A percentile compares a stretch with the other conserved stretches of the same genome.
Evolutionary conservation across 2,113 vertebrate genomes (phyloP).

Genomic region (Pogona vitticeps): DNA sequence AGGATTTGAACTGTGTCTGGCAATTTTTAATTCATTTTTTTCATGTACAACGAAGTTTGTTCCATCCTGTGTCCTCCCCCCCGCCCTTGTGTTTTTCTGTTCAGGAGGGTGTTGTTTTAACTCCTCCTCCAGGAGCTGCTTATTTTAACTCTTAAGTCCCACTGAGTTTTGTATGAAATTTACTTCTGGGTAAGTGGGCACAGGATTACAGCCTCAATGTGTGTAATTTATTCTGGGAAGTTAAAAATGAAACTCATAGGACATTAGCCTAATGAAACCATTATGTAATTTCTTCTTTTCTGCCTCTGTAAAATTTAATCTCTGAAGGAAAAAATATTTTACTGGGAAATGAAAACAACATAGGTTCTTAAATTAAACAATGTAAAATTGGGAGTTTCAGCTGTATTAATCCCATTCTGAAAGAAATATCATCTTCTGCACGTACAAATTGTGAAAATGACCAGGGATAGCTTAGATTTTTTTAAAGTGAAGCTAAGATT

Average conservation of each 20-base stretch:
- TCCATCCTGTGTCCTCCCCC: too few relatives aligned
- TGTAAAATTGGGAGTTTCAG: background rate
- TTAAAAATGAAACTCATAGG: background rate
- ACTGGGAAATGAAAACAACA: background rate
- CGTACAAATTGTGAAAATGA: background rate
- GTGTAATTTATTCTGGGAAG: background rate
- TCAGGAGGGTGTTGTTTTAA: too few relatives aligned
- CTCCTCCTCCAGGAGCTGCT: too few relatives aligned
- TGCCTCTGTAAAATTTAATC: background rate
- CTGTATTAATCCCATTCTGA: too few relatives aligned
- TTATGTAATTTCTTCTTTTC: background rate
- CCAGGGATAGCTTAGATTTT: background rate
- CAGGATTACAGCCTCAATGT: background rate
- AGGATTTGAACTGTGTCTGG: too few relatives aligned
- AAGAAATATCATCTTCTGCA: background rate
- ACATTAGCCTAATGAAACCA: background rate
- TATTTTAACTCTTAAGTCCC: too few relatives aligned
- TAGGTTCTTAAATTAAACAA: background rate
- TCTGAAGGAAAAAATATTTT: background rate
- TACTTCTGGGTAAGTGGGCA: background rate
- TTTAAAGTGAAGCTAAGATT: too few relatives aligned
- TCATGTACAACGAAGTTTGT: too few relatives aligned
- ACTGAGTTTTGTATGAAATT: background rate
- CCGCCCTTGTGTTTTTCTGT: too few relatives aligned
- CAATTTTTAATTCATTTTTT: too few relatives aligned